Conservation (phyloP, 2,888 invertebrate species). For the Malthinus seriepunctatus region DNA sequence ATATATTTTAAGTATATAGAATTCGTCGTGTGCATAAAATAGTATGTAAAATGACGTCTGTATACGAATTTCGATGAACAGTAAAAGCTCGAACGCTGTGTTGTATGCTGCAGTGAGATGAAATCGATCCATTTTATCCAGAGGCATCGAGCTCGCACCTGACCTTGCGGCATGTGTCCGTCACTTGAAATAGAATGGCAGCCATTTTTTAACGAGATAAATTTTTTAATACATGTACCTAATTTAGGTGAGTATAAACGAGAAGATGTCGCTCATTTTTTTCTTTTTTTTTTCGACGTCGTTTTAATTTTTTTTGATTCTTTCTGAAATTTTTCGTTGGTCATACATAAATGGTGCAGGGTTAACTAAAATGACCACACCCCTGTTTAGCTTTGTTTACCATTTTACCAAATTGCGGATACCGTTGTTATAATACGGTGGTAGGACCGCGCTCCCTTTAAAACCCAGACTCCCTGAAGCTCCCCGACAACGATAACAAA, state of each 20-base stretch:
- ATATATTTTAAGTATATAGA: neutral
- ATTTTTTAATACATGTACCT: constrained; percentile 8
- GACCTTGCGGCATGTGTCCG: constrained; percentile 39
- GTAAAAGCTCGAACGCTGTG: constrained; percentile 35
- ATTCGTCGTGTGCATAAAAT: constrained; percentile 20
- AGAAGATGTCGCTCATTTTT: neutral
- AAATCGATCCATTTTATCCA: constrained; percentile 42
- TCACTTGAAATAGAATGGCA: constrained; percentile 22
- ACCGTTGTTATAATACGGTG: constrained; percentile 29
- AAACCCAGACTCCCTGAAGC: constrained; percentile 23
- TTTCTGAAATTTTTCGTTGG: neutral
- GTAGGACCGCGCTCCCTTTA: constrained; percentile 22
- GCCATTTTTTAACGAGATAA: constrained; percentile 24
- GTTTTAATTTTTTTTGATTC: neutral
- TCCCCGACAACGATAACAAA: constrained; percentile 25
- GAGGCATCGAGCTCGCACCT: constrained; percentile 42
- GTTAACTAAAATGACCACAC: constrained; percentile 36
- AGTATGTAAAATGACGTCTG: constrained; percentile 30
- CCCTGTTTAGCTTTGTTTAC: constrained; percentile 37
- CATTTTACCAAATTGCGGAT: constrained; percentile 36
- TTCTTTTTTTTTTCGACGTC: too few relatives aligned
- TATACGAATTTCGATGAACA: constrained; percentile 32
- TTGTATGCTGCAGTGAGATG: constrained; percentile 39
- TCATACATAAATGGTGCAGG: constrained; percentile 5
- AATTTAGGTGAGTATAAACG: constrained; percentile 17